These are phyloP conservation scores for Hydrozoanthus gracilis DNA, from an alignment of 92 coral and sea anemone genomes.

Conservation along the genomic window DNA sequence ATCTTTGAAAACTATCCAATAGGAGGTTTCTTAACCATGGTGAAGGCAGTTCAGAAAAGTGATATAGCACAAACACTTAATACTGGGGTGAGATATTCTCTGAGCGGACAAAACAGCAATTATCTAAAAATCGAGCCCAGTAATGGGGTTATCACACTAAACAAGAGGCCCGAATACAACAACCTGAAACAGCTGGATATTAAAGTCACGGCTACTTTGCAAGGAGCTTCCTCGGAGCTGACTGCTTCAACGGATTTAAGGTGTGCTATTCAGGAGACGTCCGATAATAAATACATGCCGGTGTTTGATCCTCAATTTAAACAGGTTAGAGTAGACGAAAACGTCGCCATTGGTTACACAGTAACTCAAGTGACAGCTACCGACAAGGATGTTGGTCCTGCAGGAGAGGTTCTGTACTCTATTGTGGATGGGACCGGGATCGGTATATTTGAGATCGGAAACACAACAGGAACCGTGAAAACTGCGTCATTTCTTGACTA, in stretches of 20 bases:
- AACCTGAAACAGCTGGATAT: constrained; percentile 40
- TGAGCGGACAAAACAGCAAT: constrained; percentile 52
- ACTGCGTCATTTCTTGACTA: constrained; percentile 67
- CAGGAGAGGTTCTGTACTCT: constrained; percentile 67
- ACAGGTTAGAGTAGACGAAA: constrained; percentile 33
- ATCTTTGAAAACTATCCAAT: constrained; percentile 83
- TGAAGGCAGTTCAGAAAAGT: constrained; percentile 66
- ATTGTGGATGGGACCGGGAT: constrained; percentile 79
- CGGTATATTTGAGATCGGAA: constrained; percentile 66
- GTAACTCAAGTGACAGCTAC: constrained; percentile 57
- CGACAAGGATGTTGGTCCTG: constrained; percentile 56
- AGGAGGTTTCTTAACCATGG: constrained; percentile 61
- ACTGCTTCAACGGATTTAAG: constrained; percentile 45
- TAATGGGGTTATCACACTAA: constrained; percentile 75
- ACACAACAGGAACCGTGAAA: constrained; percentile 60
- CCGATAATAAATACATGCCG: constrained; percentile 73
- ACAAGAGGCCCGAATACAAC: constrained; percentile 44
- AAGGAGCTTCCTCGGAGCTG: constrained; percentile 37
- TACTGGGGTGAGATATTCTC: constrained; percentile 55
- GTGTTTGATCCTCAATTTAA: constrained; percentile 53
- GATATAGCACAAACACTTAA: constrained; percentile 67
- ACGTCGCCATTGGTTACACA: constrained; percentile 44
- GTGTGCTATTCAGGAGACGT: constrained; percentile 68
- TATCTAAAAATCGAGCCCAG: constrained; percentile 55
- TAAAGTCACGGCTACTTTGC: constrained; percentile 59